Base-by-base conservation (phyloP, 2,888 invertebrate genomes). In the Oscheius sp. region DNA sequence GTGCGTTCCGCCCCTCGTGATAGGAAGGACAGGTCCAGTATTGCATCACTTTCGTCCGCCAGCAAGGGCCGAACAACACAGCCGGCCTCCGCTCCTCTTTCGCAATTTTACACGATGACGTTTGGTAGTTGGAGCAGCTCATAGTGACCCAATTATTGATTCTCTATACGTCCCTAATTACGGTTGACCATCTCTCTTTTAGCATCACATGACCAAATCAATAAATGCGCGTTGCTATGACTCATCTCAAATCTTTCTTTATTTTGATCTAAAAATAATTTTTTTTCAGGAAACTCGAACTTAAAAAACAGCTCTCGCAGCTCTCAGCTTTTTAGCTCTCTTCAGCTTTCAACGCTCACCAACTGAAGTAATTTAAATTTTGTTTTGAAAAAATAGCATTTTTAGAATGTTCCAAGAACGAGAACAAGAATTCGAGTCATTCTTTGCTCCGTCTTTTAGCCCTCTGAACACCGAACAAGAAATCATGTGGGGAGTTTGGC, bases 401-500 rank as follows among this genome's bases (percentile, higher is more conserved):
- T 55, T 55, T 39, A 42, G 58, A 58, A 42, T 58, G 39, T 42
- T 58, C 39, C 58, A 58, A 57, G 15, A 29, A 39, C 33, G n/a
- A 34, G 55, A 55, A 55, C 5, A 5, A 4, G 57, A 57, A 15
- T 34, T 34, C n/a, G 15, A 15, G 23, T 57, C 57, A 23, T 31
- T 31, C 31, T 61, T 55, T 34, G 45, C 25, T n/a, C 45, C 45
- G 45, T 2, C 55, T 34, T 31, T 25, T 12, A 25, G 25, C 48
- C 48, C 65, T 39, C 31, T 66, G 55, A 57, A n/a, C 73, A 70
- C 61, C 66, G 70, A 64, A 50, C 55, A 69, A 70, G 74, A 71
- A 73, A 69, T 58, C 73, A 72, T 70, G 73, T 76, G 75, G 75
- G 75, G 73, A 70, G 75, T 76, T 76, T 76, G 75, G 75, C 65